phyloP scores from a whole-genome alignment of 2,888 invertebrate genomes.

The Palloptera scutellata region DNA sequence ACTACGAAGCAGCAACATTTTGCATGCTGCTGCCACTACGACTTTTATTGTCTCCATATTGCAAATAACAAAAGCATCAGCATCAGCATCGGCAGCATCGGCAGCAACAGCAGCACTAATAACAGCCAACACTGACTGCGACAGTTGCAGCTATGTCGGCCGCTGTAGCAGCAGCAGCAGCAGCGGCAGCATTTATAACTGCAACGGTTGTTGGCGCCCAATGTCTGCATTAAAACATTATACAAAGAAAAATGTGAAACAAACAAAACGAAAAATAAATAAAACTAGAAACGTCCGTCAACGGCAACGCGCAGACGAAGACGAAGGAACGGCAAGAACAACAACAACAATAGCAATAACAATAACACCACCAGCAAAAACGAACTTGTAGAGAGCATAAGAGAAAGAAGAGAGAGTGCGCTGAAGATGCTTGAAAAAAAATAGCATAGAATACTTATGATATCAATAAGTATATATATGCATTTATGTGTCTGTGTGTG shows the following conservation, averaged over 20 bases:
- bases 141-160: conserved; percentile 1
- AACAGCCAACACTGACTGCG: no score
- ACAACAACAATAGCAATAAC: neutral
- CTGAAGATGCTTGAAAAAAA: no score
- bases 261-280: conserved; percentile 14
- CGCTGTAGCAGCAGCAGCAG: neutral
- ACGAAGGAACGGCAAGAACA: conserved; percentile 8
- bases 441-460: no score
- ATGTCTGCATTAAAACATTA: conserved; percentile 49
- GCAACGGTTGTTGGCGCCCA: conserved; percentile 52
- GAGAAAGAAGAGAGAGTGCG: no score
- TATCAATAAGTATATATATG: no score
- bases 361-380: neutral
- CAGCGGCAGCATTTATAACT: conserved; percentile 48
- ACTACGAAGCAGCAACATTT: no score
- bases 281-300: conserved; percentile 22
- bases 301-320: conserved; percentile 10
- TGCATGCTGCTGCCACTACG: neutral
- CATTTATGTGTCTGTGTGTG: conserved; percentile 30
- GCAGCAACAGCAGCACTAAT: no score
- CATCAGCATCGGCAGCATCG: no score
- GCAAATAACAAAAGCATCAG: neutral
- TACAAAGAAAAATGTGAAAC: conserved; percentile 41
- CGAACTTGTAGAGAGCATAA: neutral
- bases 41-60: neutral